Evolutionary conservation across 35 echinoderm and acorn worm species (phyloP), one percentile per base, ranked within the genome.

Genomic region (Hemicentrotus pulcherrimus): DNA sequence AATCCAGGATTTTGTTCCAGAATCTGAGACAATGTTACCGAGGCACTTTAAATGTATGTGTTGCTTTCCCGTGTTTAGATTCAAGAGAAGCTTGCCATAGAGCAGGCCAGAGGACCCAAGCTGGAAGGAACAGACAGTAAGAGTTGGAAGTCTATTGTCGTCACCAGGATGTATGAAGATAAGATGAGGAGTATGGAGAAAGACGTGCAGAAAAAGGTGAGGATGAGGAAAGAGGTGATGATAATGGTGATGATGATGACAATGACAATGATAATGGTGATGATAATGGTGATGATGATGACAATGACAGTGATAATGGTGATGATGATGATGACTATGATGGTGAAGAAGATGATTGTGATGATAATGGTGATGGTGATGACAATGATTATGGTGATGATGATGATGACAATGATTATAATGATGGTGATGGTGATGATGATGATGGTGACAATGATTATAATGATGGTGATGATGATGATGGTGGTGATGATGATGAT

Each of bases 121-220:
- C 91, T 98, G 32, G 98, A 99, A 94, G 94, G 94, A 31, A 92
- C 97, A 0, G 97, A 98, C 94, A 94, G 97, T 32, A 97, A 99
- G 96, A 99, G 98, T 86, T 99, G 98, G 98, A 99, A 99, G 65
- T 99, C 98, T 24, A 99, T 99, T 33, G 97, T 98, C 15, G 97
- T 99, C 85, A 98, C 97, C 22, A 94, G 98, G 52, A 99, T 99
- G 98, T 99, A 99, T 55, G 97, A 99, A 95, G 98, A 99, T 60
- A 99, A 99, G 94, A 97, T 99, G 98, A 98, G 95, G 46, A 61
- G 94, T 3, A 98, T 98, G 61, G 98, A 99, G 92, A 95, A 97
- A 47, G 98, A 99, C 16, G 47, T 99, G 78, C 97, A 99, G 58
- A 99, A 98, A 87, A 99, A 97, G 97, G 98, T 98, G 94, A 50